A percentile compares a stretch with the other conserved stretches of the same genome.
Conservation (phyloP, 2,113 vertebrate genomes). For the Ciconia boyciana region DNA sequence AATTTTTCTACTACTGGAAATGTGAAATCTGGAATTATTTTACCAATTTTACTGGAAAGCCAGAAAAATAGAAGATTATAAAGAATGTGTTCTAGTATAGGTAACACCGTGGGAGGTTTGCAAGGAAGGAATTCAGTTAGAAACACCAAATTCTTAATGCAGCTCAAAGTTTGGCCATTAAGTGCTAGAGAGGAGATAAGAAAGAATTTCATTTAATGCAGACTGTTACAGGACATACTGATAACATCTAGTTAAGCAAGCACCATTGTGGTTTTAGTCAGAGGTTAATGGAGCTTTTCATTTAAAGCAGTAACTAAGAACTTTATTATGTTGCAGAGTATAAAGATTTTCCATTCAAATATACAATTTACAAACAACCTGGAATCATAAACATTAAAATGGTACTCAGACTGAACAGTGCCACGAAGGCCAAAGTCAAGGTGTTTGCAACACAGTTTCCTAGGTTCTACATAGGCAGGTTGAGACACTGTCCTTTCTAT, state of each 20-base stretch:
- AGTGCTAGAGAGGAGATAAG: not conserved
- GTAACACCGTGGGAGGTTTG: not conserved
- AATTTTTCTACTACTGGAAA: not conserved
- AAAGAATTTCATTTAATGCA: not conserved
- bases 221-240: not conserved
- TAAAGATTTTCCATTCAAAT: not conserved
- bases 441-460: not conserved
- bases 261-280: not conserved
- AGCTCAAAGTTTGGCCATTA: not conserved
- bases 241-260: not conserved
- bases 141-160: not conserved
- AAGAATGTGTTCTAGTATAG: not conserved
- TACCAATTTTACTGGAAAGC: not conserved
- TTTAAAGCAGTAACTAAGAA: not conserved
- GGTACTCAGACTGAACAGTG: not conserved
- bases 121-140: not conserved
- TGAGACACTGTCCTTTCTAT: not conserved
- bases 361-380: not conserved
- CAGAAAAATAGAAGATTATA: not conserved
- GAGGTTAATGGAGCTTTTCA: not conserved
- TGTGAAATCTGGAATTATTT: not conserved
- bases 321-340: not conserved
- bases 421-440: not conserved
- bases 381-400: not conserved
- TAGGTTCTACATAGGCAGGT: not conserved